Base-by-base conservation (phyloP, 2,113 vertebrate genomes). In the Colistium nudipinnis region DNA sequence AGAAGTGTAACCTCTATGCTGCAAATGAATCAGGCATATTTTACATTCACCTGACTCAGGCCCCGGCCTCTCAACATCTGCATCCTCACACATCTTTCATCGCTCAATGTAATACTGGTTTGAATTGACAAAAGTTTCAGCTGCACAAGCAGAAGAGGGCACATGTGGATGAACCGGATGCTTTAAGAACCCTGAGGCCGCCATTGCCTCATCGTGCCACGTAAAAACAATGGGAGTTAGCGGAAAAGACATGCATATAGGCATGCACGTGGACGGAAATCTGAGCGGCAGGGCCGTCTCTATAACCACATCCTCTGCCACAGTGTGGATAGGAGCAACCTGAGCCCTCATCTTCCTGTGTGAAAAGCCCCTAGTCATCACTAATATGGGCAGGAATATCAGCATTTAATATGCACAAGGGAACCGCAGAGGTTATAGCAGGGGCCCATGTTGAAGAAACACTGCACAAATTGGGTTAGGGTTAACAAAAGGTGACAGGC, bases 371-470 rank as follows among this genome's bases (percentile, higher is more conserved):
- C 31, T 22, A 73, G 83, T 89, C 87, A 84, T 89, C 85, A 81
- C 81, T 79, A 77, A 79, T 74, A 80, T 86, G 72, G 74, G 81
- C 70, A 78, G 45, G 27, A 86, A 87, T 85, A 81, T 83, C 78
- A 81, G 49, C 85, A 88, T 80, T 82, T 82, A 87, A 87, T 88
- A 88, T 81, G 78, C 85, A 74, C 83, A 82, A 69, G 77, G 86
- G 53, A 63, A 87, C 61, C 3, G 8, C 78, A 86, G 36, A 90
- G 87, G 87, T 87, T 19, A 45, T 16, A 22, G 64, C 54, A 33
- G 49, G 54, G 51, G 28, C 38, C 9, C 0, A 39, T 62, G 53
- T 55, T 16, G 55, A 51, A 63, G 68, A 66, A 38, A 62, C 47
- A 22, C 62, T 22, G 51, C 59, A 52, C 38, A n/a, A 2, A 59